Percentiles rank a stretch among this genome's conserved stretches.
phyloP scores from a whole-genome alignment of 2,888 invertebrate species.

The Lasius platythorax region DNA sequence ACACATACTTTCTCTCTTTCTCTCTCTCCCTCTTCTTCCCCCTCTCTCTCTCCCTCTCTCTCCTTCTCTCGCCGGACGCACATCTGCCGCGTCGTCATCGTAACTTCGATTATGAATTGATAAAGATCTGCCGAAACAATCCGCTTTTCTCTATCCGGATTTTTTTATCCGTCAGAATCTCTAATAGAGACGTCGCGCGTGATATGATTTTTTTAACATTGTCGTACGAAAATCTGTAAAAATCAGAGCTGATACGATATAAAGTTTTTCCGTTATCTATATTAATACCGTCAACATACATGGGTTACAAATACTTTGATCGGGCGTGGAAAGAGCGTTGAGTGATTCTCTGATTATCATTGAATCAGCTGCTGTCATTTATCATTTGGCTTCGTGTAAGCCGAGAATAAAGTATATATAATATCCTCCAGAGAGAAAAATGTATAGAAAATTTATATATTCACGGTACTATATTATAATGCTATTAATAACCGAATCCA shows the following conservation, averaged over 20 bases:
- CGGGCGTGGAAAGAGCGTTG: background rate
- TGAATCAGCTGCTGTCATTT: background rate
- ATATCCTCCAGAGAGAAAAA: background rate
- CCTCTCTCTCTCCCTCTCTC: background rate
- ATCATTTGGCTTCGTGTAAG: background rate
- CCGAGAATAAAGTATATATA: background rate
- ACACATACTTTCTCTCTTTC: background rate
- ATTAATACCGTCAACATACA: background rate
- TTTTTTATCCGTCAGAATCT: background rate
- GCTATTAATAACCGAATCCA: background rate
- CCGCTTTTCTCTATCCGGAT: background rate
- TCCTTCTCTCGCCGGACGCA: background rate
- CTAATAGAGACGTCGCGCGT: background rate
- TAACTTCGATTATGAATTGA: conserved; percentile 25
- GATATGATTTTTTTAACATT: background rate
- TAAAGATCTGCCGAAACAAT: conserved; percentile 7
- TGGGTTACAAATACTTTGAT: background rate
- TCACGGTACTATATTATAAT: background rate
- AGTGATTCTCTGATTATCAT: background rate
- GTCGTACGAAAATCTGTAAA: background rate
- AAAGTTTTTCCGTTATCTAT: background rate
- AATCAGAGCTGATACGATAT: background rate
- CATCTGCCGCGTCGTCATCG: background rate
- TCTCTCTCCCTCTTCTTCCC: background rate
- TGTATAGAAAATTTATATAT: conserved; percentile 30